Conservation (phyloP, 1,140 invertebrate species). For the Aporrectodea caliginosa region DNA sequence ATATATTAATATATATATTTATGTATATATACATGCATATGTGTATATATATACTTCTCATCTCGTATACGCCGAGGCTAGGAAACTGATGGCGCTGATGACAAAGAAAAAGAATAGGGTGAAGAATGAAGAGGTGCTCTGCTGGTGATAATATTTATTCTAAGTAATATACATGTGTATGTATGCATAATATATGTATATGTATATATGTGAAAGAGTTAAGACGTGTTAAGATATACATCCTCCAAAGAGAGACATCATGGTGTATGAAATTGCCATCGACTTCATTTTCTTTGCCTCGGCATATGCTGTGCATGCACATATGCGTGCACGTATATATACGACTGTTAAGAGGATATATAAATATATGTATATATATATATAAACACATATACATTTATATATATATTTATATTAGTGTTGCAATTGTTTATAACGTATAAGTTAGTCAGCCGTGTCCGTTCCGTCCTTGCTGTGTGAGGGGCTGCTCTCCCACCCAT, state of each 20-base stretch:
- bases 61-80: too few species aligned
- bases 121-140: not conserved
- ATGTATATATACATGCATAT: too few species aligned
- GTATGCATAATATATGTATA: too few species aligned
- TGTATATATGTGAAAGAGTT: too few species aligned
- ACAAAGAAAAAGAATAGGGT: too few species aligned
- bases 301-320: not conserved
- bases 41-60: too few species aligned
- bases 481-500: not conserved
- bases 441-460: not conserved
- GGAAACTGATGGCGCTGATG: too few species aligned
- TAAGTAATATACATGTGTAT: not conserved
- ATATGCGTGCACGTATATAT: not conserved
- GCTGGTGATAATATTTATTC: not conserved
- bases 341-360: too few species aligned
- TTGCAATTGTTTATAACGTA: not conserved
- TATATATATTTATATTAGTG: not conserved
- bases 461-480: not conserved
- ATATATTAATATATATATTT: too few species aligned
- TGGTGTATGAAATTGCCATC: too few species aligned
- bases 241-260: too few species aligned
- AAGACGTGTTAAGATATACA: too few species aligned
- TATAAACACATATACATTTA: not conserved
- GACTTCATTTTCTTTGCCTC: not conserved
- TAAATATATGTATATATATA: constrained; percentile 4